Base-by-base conservation (phyloP, 2,113 vertebrate species). In the Mandrillus leucophaeus region DNA sequence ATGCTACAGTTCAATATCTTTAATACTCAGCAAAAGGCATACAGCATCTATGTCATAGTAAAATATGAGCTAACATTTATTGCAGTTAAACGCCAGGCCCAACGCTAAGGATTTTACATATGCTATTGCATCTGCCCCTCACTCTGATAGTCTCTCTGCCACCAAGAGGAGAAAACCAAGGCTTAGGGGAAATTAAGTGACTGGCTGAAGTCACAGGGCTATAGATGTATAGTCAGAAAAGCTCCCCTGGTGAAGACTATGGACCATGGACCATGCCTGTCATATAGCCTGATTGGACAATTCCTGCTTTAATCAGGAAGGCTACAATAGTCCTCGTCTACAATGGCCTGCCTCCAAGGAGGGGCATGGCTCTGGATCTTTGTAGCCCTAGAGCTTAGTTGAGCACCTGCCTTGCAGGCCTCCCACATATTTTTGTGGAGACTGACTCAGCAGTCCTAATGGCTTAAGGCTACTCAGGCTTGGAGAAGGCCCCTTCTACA, bases 1-100 rank as follows among this genome's bases (percentile, higher is more conserved):
- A n/a, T 7, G 83, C 43, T 72, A 45, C 43, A 80, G 85, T 40
- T 92, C 68, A 78, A 0, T 52, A 43, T 50, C 82, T 75, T 88
- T 50, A 88, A 72, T 40, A 13, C 57, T 90, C 64, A 43, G 72
- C 93, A 90, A 75, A 91, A 92, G 70, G 27, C 35, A 12, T 5
- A 45, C 5, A 38, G 7, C 45, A 43, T 35, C 66, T 55, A 14
- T 11, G 3, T 68, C 38, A 55, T 7, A 52, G 73, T 7, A 40
- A 30, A 2, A 17, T 6, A 52, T 30, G 23, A 40, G 20, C 3
- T 76, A 59, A 38, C 55, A 25, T 3, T 52, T 32, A 82, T 25
- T 25, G n/a, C 38, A 55, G 76, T 68, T 83, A 66, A 43, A 17
- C 59, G 40, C 20, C 59, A 90, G 18, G 25, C 13, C 50, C 16